Percentiles rank a stretch among this genome's conserved stretches.
Conservation (phyloP, 2,888 invertebrate species). For the Drosophila ezoana region DNA sequence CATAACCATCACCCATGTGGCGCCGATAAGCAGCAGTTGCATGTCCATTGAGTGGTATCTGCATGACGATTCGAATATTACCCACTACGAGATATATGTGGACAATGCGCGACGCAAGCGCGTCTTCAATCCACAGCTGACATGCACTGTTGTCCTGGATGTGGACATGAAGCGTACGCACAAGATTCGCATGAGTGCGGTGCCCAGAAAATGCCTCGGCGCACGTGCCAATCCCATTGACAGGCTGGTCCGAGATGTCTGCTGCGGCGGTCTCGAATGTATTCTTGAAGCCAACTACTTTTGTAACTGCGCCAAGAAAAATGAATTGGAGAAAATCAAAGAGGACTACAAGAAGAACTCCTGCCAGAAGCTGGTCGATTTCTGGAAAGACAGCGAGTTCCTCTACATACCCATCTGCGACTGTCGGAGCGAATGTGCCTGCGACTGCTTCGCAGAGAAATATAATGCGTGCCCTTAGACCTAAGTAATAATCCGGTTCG, state of each 20-base stretch:
- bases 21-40: slow-evolving; percentile 34
- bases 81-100: slow-evolving; percentile 59
- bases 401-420: slow-evolving; percentile 51
- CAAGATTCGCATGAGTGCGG: slow-evolving; percentile 41
- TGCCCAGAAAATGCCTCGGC: slow-evolving; percentile 18
- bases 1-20: slow-evolving; percentile 40
- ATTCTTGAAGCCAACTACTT: slow-evolving; percentile 36
- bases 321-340: slow-evolving; percentile 12
- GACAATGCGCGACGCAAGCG: slow-evolving; percentile 39
- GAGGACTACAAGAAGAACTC: slow-evolving; percentile 18
- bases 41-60: slow-evolving; percentile 54
- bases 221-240: slow-evolving; percentile 27
- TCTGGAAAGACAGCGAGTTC: slow-evolving; percentile 64
- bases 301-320: slow-evolving; percentile 30
- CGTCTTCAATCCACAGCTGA: slow-evolving; percentile 41
- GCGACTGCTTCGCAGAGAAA: slow-evolving; percentile 23
- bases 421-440: slow-evolving; percentile 24
- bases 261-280: slow-evolving; percentile 28
- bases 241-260: slow-evolving; percentile 36
- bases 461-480: neutral
- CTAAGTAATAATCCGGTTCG: no score
- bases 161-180: slow-evolving; percentile 40
- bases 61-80: slow-evolving; percentile 52
- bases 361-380: slow-evolving; percentile 48
- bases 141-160: slow-evolving; percentile 50